These are phyloP conservation scores for Rhodophaea formosa DNA, from an alignment of 2,888 invertebrate species.

Conservation along the genomic window DNA sequence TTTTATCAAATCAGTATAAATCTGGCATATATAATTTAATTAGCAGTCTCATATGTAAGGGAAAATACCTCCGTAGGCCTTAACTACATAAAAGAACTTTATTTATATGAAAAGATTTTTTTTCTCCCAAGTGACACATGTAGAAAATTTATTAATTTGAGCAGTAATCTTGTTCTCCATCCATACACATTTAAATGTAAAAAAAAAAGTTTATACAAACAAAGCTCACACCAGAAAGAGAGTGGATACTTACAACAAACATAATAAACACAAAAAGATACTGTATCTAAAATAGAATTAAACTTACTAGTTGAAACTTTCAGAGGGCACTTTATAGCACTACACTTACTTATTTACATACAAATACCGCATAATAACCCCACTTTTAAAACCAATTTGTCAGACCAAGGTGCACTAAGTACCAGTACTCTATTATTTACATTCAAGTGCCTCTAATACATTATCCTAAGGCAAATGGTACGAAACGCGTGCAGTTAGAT, in stretches of 20 bases:
- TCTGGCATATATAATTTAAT: too few species aligned
- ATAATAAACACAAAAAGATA: neutral
- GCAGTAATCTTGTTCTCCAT: too few species aligned
- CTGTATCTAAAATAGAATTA: neutral
- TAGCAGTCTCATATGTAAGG: too few species aligned
- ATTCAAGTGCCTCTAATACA: neutral
- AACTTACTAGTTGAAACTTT: conserved; percentile 16
- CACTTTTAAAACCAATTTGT: conserved; percentile 1
- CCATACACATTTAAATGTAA: too few species aligned
- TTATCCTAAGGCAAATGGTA: conserved; percentile 1
- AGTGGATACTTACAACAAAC: neutral
- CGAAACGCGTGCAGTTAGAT: conserved; percentile 23
- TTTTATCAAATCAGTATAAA: too few species aligned
- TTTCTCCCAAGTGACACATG: too few species aligned
- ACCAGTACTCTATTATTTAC: conserved; percentile 6
- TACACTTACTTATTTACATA: conserved; percentile 20
- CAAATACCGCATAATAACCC: conserved; percentile 13
- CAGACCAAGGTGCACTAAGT: neutral
- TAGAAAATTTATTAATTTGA: too few species aligned
- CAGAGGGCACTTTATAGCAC: neutral
- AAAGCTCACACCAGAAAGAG: neutral
- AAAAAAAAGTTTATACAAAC: too few species aligned
- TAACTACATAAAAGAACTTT: too few species aligned
- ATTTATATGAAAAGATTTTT: too few species aligned
- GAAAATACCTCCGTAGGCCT: too few species aligned